Base-by-base conservation (phyloP, 1,140 invertebrate species). In the Grapholita molesta region DNA sequence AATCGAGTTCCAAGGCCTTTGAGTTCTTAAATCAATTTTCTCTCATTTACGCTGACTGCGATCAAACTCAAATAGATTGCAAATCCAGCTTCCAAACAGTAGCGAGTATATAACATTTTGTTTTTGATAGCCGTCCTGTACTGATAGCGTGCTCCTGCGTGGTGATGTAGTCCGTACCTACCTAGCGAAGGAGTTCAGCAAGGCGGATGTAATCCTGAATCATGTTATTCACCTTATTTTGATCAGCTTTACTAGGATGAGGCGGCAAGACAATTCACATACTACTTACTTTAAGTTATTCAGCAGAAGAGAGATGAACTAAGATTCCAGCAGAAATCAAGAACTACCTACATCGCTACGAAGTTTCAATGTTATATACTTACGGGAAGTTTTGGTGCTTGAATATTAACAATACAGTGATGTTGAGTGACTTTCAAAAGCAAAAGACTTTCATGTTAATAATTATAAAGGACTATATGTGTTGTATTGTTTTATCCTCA, bases 21-120 rank as follows among this genome's bases (percentile, higher is more conserved):
- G 95, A 97, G 91, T 99, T 98, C 94, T 94, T 98, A 86, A 94
- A 94, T 88, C 95, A 96, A 77, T 96, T 97, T 89, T 94, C 94
- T 89, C 94, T 98, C 79, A 94, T 94, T 76, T 97, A 96, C 91
- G 93, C 93, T 88, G 95, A 95, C 91, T 90, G 93, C 81, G 93
- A 93, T 84, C 93, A 94, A 83, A 94, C 93, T 87, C 94, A 94
- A 89, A 94, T 98, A 87, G 97, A 98, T 94, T 98, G 97, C 94
- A 98, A 98, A 93, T 94, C 93, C 80, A 96, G 95, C 89, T 94
- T 94, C 91, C 92, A 93, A 85, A 93, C 92, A 88, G 80, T 96
- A 86, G 91, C 86, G 57, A 92, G 87, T 86, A 90, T 94, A 76
- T 94, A 89, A 89, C 83, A 90, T 84, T 83, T 83, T 82, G 76